Evolutionary conservation across 2,888 invertebrate species (phyloP).

Genomic region (Pinctada fucata): DNA sequence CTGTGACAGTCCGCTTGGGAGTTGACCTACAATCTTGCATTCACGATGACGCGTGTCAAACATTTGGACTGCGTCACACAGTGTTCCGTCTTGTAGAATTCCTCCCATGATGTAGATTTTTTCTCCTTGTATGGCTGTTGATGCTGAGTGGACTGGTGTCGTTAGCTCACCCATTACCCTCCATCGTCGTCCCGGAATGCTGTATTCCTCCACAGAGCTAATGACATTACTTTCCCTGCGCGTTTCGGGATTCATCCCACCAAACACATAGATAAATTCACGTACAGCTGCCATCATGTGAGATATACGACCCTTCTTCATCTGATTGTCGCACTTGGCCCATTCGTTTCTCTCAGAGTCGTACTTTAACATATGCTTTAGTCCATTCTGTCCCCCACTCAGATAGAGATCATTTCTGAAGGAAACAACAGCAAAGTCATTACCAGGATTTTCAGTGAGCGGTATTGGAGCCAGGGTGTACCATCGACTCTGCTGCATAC

Average conservation of each 20-base stretch:
- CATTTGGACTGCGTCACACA: conserved; percentile 41
- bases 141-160: conserved; percentile 45
- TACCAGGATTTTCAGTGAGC: conserved; percentile 44
- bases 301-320: conserved; percentile 47
- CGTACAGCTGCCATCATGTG: conserved; percentile 52
- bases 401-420: conserved; percentile 49
- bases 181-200: conserved; percentile 47
- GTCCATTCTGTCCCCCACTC: conserved; percentile 47
- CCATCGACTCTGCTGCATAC: conserved; percentile 49
- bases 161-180: conserved; percentile 46
- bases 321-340: conserved; percentile 38
- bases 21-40: conserved; percentile 40
- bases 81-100: conserved; percentile 31
- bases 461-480: conserved; percentile 51
- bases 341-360: conserved; percentile 55
- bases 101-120: conserved; percentile 53
- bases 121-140: conserved; percentile 45
- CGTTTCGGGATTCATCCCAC: conserved; percentile 43
- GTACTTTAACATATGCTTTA: conserved; percentile 48
- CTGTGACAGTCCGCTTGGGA: conserved; percentile 37
- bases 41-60: conserved; percentile 48
- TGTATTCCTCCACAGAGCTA: conserved; percentile 49
- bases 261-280: conserved; percentile 47
- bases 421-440: conserved; percentile 46
- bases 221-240: conserved; percentile 38